Base-by-base conservation (phyloP, 2,888 invertebrate genomes). In the Germaria angustata region DNA sequence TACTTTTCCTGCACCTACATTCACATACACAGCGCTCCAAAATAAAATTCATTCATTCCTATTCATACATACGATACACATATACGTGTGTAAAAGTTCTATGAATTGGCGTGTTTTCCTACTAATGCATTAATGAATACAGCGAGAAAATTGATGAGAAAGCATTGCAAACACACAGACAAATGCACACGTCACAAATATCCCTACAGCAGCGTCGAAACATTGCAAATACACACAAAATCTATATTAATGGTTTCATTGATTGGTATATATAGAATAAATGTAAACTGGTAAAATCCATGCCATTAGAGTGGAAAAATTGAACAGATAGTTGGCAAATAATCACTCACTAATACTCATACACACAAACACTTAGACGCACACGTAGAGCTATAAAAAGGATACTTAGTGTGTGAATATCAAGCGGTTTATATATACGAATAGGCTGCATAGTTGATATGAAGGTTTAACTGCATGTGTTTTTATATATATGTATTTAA, bases 121-220 rank as follows among this genome's bases (percentile, higher is more conserved):
- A 66, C 63, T 73, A 77, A 81, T 81, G 78, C 73, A 73, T 78
- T 81, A 81, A 81, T 81, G 78, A 78, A 69, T 78, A 68, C 36
- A 73, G 63, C 63, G 75, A 75, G 75, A 76, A 66, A 71, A 79
- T 66, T 82, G 69, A 79, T 79, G 75, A 79, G 69, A 79, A 71
- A 59, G 75, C 82, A 66, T 75, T 59, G 79, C 24, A 3, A 36
- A n/a, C 44, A 22, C 17, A 68, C 20, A 13, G 11, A 53, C 22
- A 49, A n/a, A 59, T 24, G 15, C 55, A 65, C 11, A 9, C 15
- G 39, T 28, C 1, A 1, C 11, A 41, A 28, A 53, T 39, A 68
- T 39, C 24, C 39, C 11, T 36, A 7, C 15, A n/a, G 15, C 15
- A 39, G 15, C 28, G 36, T 24, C 13, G n/a, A n/a, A 36, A 22